Evolutionary conservation across 2,113 vertebrate genomes (phyloP).

Genomic region (Holacanthus passer): DNA sequence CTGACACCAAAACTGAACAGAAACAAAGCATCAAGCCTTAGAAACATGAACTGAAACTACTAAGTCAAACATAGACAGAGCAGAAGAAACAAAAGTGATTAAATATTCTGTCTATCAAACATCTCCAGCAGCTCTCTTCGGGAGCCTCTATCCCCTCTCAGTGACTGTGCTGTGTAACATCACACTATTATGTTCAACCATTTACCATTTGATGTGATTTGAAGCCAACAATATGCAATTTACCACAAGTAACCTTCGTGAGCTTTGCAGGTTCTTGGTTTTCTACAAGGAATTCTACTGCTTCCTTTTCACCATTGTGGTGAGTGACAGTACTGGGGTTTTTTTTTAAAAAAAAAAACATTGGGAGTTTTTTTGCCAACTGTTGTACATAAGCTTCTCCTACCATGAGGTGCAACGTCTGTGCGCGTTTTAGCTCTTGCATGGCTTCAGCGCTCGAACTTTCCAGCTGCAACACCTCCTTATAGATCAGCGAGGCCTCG

Average conservation of each 20-base stretch:
- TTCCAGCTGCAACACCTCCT: conserved; percentile 81
- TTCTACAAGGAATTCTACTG: no score
- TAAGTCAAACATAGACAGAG: background rate
- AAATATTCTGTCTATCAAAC: background rate
- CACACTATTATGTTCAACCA: background rate
- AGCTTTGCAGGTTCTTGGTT: no score
- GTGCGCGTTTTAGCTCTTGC: conserved; percentile 83
- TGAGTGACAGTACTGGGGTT: no score
- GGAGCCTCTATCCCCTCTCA: background rate
- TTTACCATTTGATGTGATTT: no score
- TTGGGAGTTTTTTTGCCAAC: background rate
- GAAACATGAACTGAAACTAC: background rate
- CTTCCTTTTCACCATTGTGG: no score
- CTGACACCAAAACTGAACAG: no score
- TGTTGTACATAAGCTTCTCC: background rate
- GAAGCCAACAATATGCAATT: no score
- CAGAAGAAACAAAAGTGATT: background rate
- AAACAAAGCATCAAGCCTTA: no score
- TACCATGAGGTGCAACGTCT: conserved; percentile 82
- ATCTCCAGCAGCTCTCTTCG: background rate
- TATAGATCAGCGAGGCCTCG: conserved; percentile 84
- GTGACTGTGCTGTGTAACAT: background rate
- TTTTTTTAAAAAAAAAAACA: no score
- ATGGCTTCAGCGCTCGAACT: conserved; percentile 73
- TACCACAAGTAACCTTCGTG: no score